phyloP scores from a whole-genome alignment of 2,113 vertebrate genomes.

The Microcebus griseorufus region DNA sequence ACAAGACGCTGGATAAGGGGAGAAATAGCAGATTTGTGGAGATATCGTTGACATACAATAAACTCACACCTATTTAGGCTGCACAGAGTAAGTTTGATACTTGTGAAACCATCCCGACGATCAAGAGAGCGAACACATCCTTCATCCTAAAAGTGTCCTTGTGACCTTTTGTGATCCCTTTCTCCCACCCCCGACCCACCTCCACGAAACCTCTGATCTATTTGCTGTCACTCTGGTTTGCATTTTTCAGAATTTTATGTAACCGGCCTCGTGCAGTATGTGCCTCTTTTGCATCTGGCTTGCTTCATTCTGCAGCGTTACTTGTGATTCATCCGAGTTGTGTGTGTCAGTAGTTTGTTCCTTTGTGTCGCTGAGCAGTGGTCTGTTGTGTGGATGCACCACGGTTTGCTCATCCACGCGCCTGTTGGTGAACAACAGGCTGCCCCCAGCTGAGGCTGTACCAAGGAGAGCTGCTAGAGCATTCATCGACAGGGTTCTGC shows the following conservation, averaged over 20 bases:
- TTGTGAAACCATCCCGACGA: no score
- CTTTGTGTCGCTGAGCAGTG: neutral
- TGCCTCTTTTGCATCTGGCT: neutral
- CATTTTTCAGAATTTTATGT: neutral
- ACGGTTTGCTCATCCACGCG: neutral
- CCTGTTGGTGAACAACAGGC: neutral
- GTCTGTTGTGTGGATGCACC: fast-evolving
- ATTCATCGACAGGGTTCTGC: neutral
- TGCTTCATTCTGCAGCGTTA: no score
- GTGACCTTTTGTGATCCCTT: neutral
- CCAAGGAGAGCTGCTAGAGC: neutral
- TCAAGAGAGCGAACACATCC: neutral
- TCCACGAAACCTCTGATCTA: neutral
- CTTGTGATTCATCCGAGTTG: neutral
- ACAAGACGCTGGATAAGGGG: neutral
- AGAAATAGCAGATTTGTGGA: neutral
- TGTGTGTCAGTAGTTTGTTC: fast-evolving
- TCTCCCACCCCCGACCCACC: neutral
- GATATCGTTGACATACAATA: neutral
- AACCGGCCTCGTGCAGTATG: fast-evolving
- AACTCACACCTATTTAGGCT: no score
- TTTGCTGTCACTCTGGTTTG: neutral
- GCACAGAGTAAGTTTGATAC: neutral
- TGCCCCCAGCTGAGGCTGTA: neutral
- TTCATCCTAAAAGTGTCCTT: neutral